Evolutionary conservation across 2,797 vertebrate genomes (phyloP).

Genomic region (Pelodytes ibericus): DNA sequence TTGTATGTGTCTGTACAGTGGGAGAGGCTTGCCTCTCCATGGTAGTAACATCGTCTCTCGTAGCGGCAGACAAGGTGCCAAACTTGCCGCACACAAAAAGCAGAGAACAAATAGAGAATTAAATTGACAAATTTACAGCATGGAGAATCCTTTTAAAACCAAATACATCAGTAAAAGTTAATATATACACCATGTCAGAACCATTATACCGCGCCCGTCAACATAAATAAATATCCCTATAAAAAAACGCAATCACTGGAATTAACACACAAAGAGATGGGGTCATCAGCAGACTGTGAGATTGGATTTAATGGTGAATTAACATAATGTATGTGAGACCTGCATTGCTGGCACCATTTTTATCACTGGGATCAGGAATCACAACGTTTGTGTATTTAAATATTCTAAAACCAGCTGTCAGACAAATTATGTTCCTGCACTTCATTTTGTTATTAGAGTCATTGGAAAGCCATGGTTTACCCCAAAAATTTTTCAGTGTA

Average conservation of each 20-base stretch:
- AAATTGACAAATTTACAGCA: background rate
- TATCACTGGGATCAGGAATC: background rate
- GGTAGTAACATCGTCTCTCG: too few relatives aligned
- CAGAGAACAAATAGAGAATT: too few relatives aligned
- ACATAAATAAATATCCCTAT: background rate
- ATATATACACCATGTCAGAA: conserved; percentile 4
- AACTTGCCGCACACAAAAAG: too few relatives aligned
- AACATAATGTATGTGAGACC: conserved; percentile 16
- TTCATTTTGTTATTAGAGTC: conserved; percentile 2
- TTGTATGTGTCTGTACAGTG: too few relatives aligned
- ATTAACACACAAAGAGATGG: conserved; percentile 9
- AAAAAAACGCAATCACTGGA: conserved; percentile 11
- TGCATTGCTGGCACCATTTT: conserved; percentile 28
- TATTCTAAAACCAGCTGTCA: conserved; percentile 28
- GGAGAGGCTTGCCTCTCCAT: too few relatives aligned
- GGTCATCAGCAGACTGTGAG: background rate
- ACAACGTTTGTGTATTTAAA: conserved; percentile 14
- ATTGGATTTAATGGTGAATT: conserved; percentile 28
- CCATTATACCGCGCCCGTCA: background rate
- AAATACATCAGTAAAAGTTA: background rate
- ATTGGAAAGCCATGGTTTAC: background rate
- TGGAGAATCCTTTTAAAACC: background rate
- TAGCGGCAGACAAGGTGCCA: too few relatives aligned
- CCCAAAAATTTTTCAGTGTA: background rate
- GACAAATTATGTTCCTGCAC: background rate